Evolutionary conservation across 1,140 invertebrate genomes (phyloP).

Genomic region (Anadara kagoshimensis): DNA sequence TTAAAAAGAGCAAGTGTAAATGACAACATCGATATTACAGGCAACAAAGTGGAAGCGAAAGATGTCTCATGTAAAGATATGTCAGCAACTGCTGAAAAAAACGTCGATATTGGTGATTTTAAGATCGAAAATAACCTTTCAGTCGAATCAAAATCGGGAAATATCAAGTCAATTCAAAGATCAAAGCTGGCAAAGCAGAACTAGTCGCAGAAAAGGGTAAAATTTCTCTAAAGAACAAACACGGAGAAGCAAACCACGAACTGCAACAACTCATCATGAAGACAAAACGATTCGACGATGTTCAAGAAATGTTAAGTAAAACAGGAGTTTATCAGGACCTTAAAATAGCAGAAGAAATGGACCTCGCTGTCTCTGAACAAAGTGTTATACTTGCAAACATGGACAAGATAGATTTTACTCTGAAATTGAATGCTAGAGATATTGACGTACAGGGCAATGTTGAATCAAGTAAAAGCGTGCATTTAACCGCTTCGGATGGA

Average conservation of each 20-base stretch:
- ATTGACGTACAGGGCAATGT: not conserved
- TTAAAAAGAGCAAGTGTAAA: not conserved
- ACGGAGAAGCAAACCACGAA: not conserved
- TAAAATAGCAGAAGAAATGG: conserved; percentile 7
- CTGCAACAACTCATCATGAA: not conserved
- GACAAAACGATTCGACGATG: not conserved
- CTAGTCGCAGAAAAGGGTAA: not conserved
- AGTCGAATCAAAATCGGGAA: not conserved
- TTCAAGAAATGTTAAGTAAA: not conserved
- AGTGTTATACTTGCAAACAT: conserved; percentile 1
- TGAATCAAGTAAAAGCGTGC: not conserved
- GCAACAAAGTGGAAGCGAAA: not conserved
- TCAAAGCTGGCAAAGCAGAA: not conserved
- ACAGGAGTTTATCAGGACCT: not conserved
- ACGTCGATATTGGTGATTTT: no score
- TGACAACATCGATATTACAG: not conserved
- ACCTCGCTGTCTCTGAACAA: not conserved
- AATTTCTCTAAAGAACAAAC: not conserved
- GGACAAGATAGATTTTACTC: not conserved
- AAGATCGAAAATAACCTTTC: no score
- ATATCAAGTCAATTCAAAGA: not conserved
- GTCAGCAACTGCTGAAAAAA: no score
- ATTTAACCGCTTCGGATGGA: not conserved
- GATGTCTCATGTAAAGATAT: not conserved
- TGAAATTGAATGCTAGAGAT: not conserved